Evolutionary conservation across 2,888 invertebrate genomes (phyloP).

Genomic region (Drosophila meridionalis): DNA sequence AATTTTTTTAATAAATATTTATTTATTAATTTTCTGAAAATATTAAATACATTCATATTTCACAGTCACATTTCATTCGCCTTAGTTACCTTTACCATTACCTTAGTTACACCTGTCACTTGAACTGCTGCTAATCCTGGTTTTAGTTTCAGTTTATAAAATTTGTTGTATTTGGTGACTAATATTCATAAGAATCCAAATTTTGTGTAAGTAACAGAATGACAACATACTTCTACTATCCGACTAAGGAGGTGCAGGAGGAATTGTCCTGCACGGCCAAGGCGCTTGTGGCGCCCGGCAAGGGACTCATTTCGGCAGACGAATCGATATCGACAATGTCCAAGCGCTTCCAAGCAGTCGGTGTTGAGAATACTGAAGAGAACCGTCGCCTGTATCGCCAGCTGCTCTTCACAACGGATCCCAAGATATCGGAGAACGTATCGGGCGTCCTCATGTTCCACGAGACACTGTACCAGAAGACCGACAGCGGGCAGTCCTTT

Average conservation of each 20-base stretch:
- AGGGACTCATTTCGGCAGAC: conserved; percentile 98
- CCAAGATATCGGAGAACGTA: conserved; percentile 91
- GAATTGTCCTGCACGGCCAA: conserved; percentile 95
- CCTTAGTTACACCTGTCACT: conserved; percentile 6
- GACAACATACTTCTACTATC: conserved; percentile 93
- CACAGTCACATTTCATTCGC: no score
- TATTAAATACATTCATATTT: no score
- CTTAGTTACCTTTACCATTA: no score
- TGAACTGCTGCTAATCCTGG: background rate
- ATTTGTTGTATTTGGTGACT: background rate
- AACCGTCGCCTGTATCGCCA: conserved; percentile 94
- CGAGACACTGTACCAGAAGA: conserved; percentile 98
- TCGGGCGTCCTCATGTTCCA: conserved; percentile 99
- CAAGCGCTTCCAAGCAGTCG: conserved; percentile 89
- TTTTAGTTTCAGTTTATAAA: background rate
- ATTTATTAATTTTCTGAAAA: no score
- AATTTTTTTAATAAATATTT: no score
- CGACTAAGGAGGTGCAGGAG: conserved; percentile 92
- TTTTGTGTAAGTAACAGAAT: conserved; percentile 83
- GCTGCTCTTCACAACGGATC: conserved; percentile 93
- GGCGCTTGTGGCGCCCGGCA: conserved; percentile 96
- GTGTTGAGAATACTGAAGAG: conserved; percentile 96
- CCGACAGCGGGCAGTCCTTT: conserved; percentile 93
- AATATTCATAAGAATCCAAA: conserved; percentile 21
- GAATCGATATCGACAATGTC: conserved; percentile 92